Evolutionary conservation across 1,140 invertebrate species (phyloP).

Genomic region (Diabrotica virgifera): DNA sequence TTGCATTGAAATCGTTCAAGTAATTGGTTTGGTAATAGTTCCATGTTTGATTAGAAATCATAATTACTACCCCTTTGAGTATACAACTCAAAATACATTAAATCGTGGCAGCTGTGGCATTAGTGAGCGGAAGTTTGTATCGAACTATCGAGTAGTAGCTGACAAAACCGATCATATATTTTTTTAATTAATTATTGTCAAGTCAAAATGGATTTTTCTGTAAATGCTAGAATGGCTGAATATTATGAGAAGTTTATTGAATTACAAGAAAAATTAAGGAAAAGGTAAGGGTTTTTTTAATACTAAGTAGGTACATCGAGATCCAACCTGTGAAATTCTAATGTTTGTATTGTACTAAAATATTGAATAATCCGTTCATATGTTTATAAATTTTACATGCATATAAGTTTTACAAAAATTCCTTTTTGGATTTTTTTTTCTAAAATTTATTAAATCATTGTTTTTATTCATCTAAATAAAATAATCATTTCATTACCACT

Average conservation of each 20-base stretch:
- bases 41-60: neutral
- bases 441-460: too few relatives aligned
- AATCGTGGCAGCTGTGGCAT: neutral
- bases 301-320: neutral
- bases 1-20: neutral
- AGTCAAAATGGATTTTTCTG: neutral
- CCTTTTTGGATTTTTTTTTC: too few relatives aligned
- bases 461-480: too few relatives aligned
- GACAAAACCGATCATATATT: neutral
- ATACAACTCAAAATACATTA: neutral
- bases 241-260: conserved; percentile 45
- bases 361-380: too few relatives aligned
- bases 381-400: too few relatives aligned
- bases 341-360: conserved; percentile 38
- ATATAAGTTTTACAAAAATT: too few relatives aligned
- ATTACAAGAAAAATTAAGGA: conserved; percentile 44
- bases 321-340: neutral
- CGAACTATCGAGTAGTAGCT: neutral
- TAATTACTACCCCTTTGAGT: neutral
- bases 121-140: neutral
- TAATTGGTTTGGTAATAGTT: conserved; percentile 1
- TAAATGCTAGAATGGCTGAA: conserved; percentile 30
- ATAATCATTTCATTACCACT: too few relatives aligned
- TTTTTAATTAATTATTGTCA: neutral
- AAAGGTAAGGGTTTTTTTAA: conserved; percentile 36